These are phyloP conservation scores for Acromyrmex echinatior DNA, from an alignment of 1,140 invertebrate genomes.

Conservation along the genomic window DNA sequence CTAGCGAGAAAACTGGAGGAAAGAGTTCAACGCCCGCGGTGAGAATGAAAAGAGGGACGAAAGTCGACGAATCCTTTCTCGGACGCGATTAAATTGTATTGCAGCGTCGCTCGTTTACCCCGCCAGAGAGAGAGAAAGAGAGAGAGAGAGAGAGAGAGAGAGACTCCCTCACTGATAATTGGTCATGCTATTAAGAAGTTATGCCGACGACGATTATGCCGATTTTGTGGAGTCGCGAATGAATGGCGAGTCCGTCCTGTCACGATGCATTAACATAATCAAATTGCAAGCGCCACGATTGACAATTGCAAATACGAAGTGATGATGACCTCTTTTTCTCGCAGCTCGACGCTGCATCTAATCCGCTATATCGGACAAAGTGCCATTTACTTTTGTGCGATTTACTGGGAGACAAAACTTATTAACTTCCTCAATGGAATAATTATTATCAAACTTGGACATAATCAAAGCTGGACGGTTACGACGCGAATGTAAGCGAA, in stretches of 20 bases:
- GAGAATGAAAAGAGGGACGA: neutral
- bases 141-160: neutral
- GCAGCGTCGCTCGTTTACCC: slow-evolving; percentile 8
- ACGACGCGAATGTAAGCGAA: neutral
- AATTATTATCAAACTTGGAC: slow-evolving; percentile 16
- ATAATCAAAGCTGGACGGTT: neutral
- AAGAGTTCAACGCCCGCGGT: slow-evolving; percentile 15
- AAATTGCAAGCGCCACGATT: slow-evolving; percentile 68
- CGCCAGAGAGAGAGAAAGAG: neutral
- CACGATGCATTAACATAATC: slow-evolving; percentile 73
- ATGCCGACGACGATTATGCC: slow-evolving; percentile 61
- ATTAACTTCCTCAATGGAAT: neutral
- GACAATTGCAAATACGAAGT: slow-evolving; percentile 49
- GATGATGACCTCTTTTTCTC: neutral
- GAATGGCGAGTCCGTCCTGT: slow-evolving; percentile 27
- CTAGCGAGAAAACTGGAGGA: neutral
- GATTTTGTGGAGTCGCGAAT: slow-evolving; percentile 53
- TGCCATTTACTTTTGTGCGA: neutral
- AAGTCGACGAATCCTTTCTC: slow-evolving; percentile 45
- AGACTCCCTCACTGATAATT: slow-evolving; percentile 59
- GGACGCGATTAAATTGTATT: slow-evolving; percentile 62
- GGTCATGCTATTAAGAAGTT: slow-evolving; percentile 70
- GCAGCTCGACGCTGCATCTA: neutral
- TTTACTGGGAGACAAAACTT: neutral
- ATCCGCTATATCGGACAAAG: neutral